Evolutionary conservation across 2,797 vertebrate genomes (phyloP).

Genomic region (Muscicapa striata): DNA sequence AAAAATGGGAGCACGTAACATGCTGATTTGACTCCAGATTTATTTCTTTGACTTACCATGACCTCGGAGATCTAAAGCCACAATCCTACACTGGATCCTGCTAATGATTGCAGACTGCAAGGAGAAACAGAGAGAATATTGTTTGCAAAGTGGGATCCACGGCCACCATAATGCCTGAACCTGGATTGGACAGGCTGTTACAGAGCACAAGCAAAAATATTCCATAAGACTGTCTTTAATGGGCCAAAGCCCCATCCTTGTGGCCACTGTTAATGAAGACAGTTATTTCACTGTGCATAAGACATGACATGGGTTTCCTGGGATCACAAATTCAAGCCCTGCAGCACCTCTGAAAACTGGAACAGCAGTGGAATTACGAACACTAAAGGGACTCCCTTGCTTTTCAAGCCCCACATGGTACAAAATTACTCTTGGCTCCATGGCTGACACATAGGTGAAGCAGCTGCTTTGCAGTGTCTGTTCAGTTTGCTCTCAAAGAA

Average conservation of each 20-base stretch:
- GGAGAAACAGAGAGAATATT: slow-evolving; percentile 1
- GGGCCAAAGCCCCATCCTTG: neutral
- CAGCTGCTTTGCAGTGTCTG: neutral
- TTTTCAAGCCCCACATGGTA: neutral
- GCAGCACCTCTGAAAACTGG: neutral
- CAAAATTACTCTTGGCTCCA: neutral
- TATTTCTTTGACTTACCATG: slow-evolving; percentile 84
- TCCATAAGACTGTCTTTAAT: fast-evolving
- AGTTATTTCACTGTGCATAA: too few species aligned
- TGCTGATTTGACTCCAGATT: fast-evolving
- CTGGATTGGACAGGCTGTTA: fast-evolving
- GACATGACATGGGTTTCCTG: fast-evolving
- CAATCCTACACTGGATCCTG: slow-evolving; percentile 92
- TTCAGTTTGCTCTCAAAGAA: neutral
- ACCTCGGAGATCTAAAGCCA: slow-evolving; percentile 93
- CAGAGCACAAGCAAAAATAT: neutral
- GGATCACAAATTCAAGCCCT: neutral
- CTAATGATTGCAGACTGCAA: slow-evolving; percentile 89
- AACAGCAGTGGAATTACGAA: neutral
- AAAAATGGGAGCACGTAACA: fast-evolving
- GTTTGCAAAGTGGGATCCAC: neutral
- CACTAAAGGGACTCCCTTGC: neutral
- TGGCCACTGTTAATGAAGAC: fast-evolving
- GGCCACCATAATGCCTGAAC: neutral
- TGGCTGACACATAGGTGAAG: neutral